phyloP scores from a whole-genome alignment of 2,888 invertebrate genomes.

The Eledona agricola region DNA sequence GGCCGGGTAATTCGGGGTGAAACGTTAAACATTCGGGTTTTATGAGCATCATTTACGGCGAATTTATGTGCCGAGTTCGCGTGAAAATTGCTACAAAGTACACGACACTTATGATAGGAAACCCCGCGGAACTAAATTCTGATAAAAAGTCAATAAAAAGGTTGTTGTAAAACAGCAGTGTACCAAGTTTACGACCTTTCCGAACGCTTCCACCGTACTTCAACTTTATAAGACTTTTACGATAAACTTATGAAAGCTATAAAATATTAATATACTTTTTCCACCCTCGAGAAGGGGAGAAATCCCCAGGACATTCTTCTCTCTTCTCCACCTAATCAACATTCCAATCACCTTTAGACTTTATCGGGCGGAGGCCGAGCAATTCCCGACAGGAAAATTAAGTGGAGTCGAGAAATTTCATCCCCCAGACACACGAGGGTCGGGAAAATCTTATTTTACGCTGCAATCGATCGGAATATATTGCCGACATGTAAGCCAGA shows the following conservation, averaged over 20 bases:
- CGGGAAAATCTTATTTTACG: constrained; percentile 57
- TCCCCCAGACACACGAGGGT: constrained; percentile 53
- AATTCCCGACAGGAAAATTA: constrained; percentile 62
- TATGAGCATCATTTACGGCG: constrained; percentile 14
- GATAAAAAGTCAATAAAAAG: constrained; percentile 51
- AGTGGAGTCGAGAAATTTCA: constrained; percentile 60
- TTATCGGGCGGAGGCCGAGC: constrained; percentile 58
- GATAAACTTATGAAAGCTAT: constrained; percentile 53
- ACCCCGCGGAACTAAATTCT: constrained; percentile 43
- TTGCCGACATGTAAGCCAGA: constrained; percentile 47
- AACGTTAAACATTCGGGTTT: constrained; percentile 3
- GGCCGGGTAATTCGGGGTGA: no score
- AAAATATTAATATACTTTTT: constrained; percentile 56
- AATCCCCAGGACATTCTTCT: constrained; percentile 46
- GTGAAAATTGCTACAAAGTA: constrained; percentile 44
- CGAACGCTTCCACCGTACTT: constrained; percentile 45
- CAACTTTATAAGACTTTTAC: constrained; percentile 54
- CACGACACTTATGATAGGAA: constrained; percentile 38
- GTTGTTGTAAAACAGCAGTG: constrained; percentile 47
- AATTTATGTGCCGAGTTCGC: constrained; percentile 14
- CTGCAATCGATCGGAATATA: constrained; percentile 56
- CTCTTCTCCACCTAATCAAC: constrained; percentile 60
- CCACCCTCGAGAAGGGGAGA: constrained; percentile 34
- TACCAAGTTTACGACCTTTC: constrained; percentile 49
- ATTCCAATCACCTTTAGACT: constrained; percentile 62